Percentiles rank a stretch among this genome's conserved stretches.
These are phyloP conservation scores for Xestoiulus laeticollis DNA, from an alignment of 2,888 invertebrate genomes.

Conservation along the genomic window DNA sequence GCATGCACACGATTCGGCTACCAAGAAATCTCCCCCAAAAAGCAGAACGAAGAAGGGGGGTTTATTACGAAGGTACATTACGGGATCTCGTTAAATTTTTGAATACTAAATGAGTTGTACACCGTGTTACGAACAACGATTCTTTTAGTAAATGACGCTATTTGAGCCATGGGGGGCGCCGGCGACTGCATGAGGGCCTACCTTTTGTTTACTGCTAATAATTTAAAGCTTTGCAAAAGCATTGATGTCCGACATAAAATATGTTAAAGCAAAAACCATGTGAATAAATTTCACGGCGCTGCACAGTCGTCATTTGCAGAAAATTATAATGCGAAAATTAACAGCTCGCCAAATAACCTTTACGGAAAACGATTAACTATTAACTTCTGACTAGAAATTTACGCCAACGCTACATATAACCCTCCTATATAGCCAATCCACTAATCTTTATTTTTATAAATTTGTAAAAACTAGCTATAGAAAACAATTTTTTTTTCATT, in stretches of 20 bases:
- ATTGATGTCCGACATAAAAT: neutral
- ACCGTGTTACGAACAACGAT: conserved; percentile 2
- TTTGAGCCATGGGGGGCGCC: neutral
- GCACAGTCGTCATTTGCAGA: neutral
- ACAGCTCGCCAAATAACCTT: neutral
- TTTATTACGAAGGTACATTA: neutral
- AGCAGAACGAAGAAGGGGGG: neutral
- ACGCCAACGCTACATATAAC: too few relatives aligned
- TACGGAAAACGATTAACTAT: neutral
- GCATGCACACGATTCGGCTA: neutral
- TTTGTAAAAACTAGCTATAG: too few relatives aligned
- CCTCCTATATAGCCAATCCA: too few relatives aligned
- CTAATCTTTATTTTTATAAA: too few relatives aligned
- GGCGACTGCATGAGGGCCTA: neutral
- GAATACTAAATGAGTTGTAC: neutral
- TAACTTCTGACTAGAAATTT: neutral
- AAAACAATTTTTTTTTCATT: too few relatives aligned
- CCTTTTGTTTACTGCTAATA: neutral
- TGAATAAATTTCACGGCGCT: neutral
- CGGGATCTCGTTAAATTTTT: conserved; percentile 10
- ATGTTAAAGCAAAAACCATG: neutral
- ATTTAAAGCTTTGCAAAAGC: neutral
- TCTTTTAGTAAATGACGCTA: conserved; percentile 2
- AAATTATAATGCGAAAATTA: neutral
- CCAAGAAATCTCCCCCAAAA: neutral